phyloP scores from a whole-genome alignment of 37 sponge, comb jelly and placozoan species.

The Haliclona indistincta region DNA sequence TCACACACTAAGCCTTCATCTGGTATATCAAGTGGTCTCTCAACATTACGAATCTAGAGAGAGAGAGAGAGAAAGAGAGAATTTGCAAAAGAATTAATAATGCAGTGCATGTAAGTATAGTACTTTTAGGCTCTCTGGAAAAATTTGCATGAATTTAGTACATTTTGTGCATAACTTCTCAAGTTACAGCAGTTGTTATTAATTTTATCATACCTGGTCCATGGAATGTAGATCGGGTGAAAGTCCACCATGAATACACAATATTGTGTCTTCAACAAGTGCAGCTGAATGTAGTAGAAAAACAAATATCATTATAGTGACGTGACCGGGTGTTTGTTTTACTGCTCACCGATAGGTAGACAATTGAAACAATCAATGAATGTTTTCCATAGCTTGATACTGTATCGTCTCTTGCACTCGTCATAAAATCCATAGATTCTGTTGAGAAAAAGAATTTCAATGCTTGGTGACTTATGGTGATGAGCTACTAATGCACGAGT shows the following conservation, averaged over 20 bases:
- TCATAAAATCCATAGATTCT: conserved; percentile 97
- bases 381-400: conserved; percentile 95
- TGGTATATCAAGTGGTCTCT: conserved; percentile 87
- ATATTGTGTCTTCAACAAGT: conserved; percentile 76
- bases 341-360: conserved; percentile 73
- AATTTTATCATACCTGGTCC: conserved; percentile 41
- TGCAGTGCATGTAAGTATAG: background rate
- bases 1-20: conserved; percentile 87
- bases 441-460: conserved; percentile 6
- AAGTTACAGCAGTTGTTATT: background rate
- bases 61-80: background rate
- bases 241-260: conserved; percentile 96
- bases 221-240: conserved; percentile 83
- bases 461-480: too few relatives aligned
- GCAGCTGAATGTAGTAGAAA: conserved; percentile 50
- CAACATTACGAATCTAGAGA: conserved; percentile 57
- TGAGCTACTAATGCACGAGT: too few relatives aligned
- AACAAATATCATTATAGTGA: background rate
- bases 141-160: too few relatives aligned
- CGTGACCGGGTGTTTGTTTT: background rate
- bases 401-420: conserved; percentile 94
- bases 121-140: too few relatives aligned
- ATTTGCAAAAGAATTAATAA: background rate
- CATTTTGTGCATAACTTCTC: too few relatives aligned
- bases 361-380: conserved; percentile 95